Percentiles rank a stretch among this genome's conserved stretches.
These are phyloP conservation scores for Diaphora mendica DNA, from an alignment of 2,888 invertebrate genomes.

Conservation along the genomic window DNA sequence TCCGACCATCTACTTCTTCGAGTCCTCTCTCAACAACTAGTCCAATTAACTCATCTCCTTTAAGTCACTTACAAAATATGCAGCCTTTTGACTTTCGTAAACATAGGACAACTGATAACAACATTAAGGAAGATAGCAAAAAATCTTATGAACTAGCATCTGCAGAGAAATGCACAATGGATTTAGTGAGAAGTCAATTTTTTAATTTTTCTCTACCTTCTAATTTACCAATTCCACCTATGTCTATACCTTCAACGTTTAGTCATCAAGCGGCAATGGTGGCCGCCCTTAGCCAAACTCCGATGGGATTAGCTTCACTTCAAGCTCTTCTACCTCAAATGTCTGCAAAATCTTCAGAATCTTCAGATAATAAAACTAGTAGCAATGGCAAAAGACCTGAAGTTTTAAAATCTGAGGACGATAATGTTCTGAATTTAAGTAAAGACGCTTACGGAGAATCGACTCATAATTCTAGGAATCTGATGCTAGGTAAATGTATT, in stretches of 20 bases:
- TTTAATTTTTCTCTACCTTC: constrained; percentile 87
- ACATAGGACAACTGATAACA: constrained; percentile 70
- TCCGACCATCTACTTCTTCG: constrained; percentile 80
- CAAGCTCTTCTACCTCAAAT: constrained; percentile 88
- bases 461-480: constrained; percentile 78
- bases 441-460: constrained; percentile 78
- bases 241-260: constrained; percentile 82
- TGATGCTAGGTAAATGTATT: constrained; percentile 88
- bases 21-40: constrained; percentile 84
- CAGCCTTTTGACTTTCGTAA: constrained; percentile 97
- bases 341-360: constrained; percentile 81
- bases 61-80: constrained; percentile 97
- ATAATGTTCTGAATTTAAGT: constrained; percentile 80
- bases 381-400: constrained; percentile 67
- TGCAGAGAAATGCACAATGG: constrained; percentile 82
- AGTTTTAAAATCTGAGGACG: constrained; percentile 71
- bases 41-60: constrained; percentile 90
- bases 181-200: constrained; percentile 88
- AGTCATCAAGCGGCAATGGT: constrained; percentile 89
- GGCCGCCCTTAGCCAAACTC: constrained; percentile 87
- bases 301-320: constrained; percentile 87
- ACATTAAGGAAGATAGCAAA: constrained; percentile 75
- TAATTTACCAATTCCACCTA: constrained; percentile 88
- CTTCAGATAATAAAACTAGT: constrained; percentile 75
- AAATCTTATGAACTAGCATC: constrained; percentile 78